Evolutionary conservation across 1,140 invertebrate genomes (phyloP).

Genomic region (Hyphantria cunea): DNA sequence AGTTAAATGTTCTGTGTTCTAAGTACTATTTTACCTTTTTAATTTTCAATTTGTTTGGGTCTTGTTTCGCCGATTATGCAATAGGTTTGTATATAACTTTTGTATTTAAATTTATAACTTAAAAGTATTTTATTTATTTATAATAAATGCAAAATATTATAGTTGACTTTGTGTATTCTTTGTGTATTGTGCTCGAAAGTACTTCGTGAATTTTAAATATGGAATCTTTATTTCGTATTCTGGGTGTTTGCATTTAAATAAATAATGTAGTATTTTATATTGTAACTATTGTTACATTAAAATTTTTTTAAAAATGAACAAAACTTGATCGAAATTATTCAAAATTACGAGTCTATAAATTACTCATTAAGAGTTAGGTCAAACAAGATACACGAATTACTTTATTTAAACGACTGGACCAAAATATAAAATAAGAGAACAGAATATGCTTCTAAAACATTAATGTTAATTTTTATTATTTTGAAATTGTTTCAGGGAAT

Average conservation of each 20-base stretch:
- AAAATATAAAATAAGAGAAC: too few relatives aligned
- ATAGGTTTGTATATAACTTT: constrained; percentile 7
- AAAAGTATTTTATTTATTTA: constrained; percentile 2
- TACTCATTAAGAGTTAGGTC: too few relatives aligned
- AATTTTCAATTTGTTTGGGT: not conserved
- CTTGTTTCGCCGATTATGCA: not conserved
- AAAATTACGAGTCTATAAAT: too few relatives aligned
- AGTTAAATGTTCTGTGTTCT: not conserved
- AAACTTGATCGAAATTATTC: too few relatives aligned
- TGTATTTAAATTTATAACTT: not conserved
- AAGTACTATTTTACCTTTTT: not conserved
- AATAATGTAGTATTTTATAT: not conserved
- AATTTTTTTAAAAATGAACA: too few relatives aligned
- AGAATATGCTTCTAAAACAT: too few relatives aligned
- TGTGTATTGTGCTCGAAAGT: not conserved
- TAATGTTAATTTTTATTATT: too few relatives aligned
- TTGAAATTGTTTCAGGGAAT: too few relatives aligned
- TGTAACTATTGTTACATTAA: too few relatives aligned
- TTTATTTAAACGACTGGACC: too few relatives aligned
- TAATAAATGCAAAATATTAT: constrained; percentile 14
- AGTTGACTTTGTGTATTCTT: constrained; percentile 4
- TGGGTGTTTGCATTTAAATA: not conserved
- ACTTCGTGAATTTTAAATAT: not conserved
- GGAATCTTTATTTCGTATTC: not conserved
- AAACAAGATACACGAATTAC: too few relatives aligned